Evolutionary conservation across 1,140 invertebrate genomes (phyloP).

Genomic region (Tribolium castaneum): DNA sequence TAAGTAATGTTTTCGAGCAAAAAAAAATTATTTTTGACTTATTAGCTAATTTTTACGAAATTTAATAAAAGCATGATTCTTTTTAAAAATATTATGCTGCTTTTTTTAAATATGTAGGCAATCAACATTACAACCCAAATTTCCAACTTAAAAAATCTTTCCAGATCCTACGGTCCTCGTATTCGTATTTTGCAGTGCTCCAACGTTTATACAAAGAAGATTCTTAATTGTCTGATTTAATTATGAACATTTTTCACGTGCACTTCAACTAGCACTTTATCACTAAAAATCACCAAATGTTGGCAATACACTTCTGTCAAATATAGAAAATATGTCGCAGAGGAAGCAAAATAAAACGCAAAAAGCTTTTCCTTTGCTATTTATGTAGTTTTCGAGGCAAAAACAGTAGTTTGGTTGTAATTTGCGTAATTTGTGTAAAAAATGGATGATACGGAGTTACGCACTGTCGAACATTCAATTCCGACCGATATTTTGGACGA

Average conservation of each 20-base stretch:
- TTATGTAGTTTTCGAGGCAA: constrained; percentile 46
- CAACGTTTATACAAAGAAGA: constrained; percentile 36
- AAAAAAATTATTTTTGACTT: too few species aligned
- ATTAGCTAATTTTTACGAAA: too few species aligned
- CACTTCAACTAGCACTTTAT: background rate
- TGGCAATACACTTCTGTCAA: background rate
- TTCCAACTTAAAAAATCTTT: background rate
- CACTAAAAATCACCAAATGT: background rate
- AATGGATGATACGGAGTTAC: constrained; percentile 48
- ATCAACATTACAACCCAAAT: too few species aligned
- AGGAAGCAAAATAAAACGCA: constrained; percentile 49
- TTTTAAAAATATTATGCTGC: too few species aligned
- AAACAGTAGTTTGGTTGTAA: constrained; percentile 18
- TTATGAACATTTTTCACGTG: background rate
- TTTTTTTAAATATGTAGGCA: too few species aligned
- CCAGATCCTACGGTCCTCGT: constrained; percentile 41
- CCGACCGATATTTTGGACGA: constrained; percentile 62
- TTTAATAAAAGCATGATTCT: too few species aligned
- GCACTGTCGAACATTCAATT: constrained; percentile 60
- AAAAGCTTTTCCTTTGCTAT: constrained; percentile 45
- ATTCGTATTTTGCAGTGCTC: constrained; percentile 43
- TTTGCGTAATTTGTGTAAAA: constrained; percentile 39
- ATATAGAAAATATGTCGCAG: constrained; percentile 50
- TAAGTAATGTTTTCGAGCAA: too few species aligned
- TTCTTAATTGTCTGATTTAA: background rate